These are phyloP conservation scores for Petrocephalus schoutedeni DNA, from an alignment of 2,797 vertebrate genomes.

Conservation along the genomic window DNA sequence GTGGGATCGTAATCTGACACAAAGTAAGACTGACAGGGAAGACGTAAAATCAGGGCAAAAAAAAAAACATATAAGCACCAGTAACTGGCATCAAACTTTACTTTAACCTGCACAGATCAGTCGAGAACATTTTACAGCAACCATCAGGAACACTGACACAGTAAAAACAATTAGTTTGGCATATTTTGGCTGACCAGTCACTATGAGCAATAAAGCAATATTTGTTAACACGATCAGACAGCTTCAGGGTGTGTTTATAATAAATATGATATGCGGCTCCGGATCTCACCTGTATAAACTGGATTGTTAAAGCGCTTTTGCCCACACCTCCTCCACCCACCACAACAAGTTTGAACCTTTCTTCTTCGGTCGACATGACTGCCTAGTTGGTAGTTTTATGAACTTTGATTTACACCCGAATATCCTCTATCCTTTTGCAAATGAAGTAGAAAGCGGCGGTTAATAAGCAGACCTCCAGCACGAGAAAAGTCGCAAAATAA, in stretches of 20 bases:
- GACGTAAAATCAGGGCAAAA: not conserved
- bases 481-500: not conserved
- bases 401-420: not conserved
- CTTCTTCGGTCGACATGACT: conserved; percentile 64
- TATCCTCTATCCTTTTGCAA: not conserved
- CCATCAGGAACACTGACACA: not conserved
- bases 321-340: conserved; percentile 86
- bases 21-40: conserved; percentile 75
- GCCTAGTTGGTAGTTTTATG: not conserved
- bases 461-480: not conserved
- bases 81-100: not conserved
- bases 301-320: conserved; percentile 84
- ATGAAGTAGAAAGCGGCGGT: not conserved
- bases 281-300: conserved; percentile 76
- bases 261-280: not conserved
- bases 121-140: not conserved
- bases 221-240: not conserved
- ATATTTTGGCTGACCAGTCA: not conserved
- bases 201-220: not conserved
- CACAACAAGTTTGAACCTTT: conserved; percentile 82
- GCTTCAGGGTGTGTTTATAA: not conserved
- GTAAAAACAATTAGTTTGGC: not conserved
- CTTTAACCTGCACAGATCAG: not conserved
- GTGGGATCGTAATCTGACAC: conserved; percentile 90
- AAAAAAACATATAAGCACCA: not conserved